A percentile compares a stretch with the other conserved stretches of the same genome.
These are phyloP conservation scores for Glaucidium brasilianum DNA, from an alignment of 2,113 vertebrate genomes.

Conservation along the genomic window DNA sequence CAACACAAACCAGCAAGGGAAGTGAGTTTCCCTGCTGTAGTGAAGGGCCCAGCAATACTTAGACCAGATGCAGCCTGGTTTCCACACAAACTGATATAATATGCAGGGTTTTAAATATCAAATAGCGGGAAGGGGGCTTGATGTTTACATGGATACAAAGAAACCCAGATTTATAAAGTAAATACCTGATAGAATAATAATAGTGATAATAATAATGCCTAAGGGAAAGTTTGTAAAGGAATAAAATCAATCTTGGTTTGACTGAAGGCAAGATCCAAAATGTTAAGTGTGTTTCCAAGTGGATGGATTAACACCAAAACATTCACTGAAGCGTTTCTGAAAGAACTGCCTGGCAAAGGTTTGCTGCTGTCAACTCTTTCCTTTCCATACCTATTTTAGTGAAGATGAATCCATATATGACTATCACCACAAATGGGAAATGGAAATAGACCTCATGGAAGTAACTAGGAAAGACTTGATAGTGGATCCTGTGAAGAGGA, in stretches of 20 bases:
- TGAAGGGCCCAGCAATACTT: not conserved
- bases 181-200: not conserved
- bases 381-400: not conserved
- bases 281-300: not conserved
- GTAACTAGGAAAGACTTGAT: not conserved
- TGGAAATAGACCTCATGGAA: not conserved
- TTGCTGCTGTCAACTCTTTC: not conserved
- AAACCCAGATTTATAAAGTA: not conserved
- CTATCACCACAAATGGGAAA: not conserved
- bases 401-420: not conserved
- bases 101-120: not conserved
- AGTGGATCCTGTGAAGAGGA: not conserved
- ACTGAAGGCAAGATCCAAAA: not conserved
- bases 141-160: not conserved
- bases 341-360: not conserved
- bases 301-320: not conserved
- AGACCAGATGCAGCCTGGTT: not conserved
- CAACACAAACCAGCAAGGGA: not conserved
- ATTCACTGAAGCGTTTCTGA: not conserved
- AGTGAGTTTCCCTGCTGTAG: not conserved
- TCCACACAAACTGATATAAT: not conserved
- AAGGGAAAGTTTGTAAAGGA: not conserved
- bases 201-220: not conserved
- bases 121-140: not conserved
- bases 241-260: not conserved